Evolutionary conservation across 2,888 invertebrate genomes (phyloP), one percentile per base, ranked within the genome.

Genomic region (Crematogaster levior): DNA sequence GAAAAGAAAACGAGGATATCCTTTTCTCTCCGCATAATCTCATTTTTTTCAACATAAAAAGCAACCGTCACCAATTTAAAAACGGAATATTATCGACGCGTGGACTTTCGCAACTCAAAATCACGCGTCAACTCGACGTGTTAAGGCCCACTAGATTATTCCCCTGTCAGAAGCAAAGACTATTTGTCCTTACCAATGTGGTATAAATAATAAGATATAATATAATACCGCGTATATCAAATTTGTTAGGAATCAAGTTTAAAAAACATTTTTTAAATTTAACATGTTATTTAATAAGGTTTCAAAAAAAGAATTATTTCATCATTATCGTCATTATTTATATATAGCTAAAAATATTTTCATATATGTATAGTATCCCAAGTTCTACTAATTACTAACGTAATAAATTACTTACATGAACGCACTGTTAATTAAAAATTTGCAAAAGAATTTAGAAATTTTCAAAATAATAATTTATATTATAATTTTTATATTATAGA

Each of bases 21-120:
- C 43, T 43, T 40, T 60, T 65, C 40, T 21, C 27, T 79, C 68
- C 58, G n/a, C 68, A 68, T 58, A 18, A 7, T 18, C 65, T 37
- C 21, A 24, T 66, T 56, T 66, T 56, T 34, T 30, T 21, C 30
- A 21, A n/a, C 15, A 40, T 40, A 58, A 48, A 63, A 74, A 63
- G 10, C 24, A 6, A 27, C 15, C 48, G 48, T 30, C 21, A 21
- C 24, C 21, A 51, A 68, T 79, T 56, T 58, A 58, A 48, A 65
- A 61, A 34, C 10, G 10, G 10, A 43, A 68, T 43, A 53, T 34
- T n/a, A 51, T 53, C 30, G 53, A 53, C 15, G 56, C 56, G 27
- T 53, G 3, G 6, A 66, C 3, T 30, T n/a, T 51, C 6, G 9
- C 18, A 40, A 40, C 0, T 30, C 34, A 46, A 56, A 43, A 53